Evolutionary conservation across 2,797 vertebrate genomes (phyloP).

Genomic region (Meriones psammophilus): DNA sequence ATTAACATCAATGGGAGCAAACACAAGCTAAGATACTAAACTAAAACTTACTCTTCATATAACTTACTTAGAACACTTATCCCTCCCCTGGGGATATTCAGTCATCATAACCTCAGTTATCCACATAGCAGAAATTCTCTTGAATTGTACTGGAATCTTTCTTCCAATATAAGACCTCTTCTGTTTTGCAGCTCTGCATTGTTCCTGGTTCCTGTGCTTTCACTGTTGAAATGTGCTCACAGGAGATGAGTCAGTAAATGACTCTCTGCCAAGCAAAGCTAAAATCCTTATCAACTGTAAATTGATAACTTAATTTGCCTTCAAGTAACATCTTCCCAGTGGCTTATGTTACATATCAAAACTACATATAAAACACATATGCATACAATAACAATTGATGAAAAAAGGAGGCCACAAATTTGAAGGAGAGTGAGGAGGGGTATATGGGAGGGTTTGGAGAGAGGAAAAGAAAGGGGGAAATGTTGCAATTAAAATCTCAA

Average conservation of each 20-base stretch:
- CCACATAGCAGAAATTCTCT: slow-evolving; percentile 23
- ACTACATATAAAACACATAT: background rate
- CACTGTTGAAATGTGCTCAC: slow-evolving; percentile 7
- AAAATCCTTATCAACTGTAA: slow-evolving; percentile 7
- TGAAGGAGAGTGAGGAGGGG: background rate
- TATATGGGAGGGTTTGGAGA: background rate
- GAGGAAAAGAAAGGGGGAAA: background rate
- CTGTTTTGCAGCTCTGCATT: background rate
- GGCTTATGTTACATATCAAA: slow-evolving; percentile 19
- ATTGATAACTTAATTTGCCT: slow-evolving; percentile 64
- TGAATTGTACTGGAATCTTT: slow-evolving; percentile 43
- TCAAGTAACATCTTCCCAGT: slow-evolving; percentile 55
- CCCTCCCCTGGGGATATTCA: background rate
- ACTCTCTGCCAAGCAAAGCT: slow-evolving; percentile 40
- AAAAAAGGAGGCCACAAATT: background rate
- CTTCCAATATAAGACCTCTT: slow-evolving; percentile 18
- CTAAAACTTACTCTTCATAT: background rate
- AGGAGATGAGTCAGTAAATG: slow-evolving; percentile 36
- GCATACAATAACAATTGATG: background rate
- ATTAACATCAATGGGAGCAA: slow-evolving; percentile 45
- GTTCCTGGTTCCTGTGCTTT: slow-evolving; percentile 36
- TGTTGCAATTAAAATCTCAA: background rate
- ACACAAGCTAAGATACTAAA: background rate
- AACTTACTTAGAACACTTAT: slow-evolving; percentile 47
- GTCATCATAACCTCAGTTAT: slow-evolving; percentile 13